Evolutionary conservation across 2,888 invertebrate genomes (phyloP), one percentile per base, ranked within the genome.

Genomic region (Chydorus sphaericus): DNA sequence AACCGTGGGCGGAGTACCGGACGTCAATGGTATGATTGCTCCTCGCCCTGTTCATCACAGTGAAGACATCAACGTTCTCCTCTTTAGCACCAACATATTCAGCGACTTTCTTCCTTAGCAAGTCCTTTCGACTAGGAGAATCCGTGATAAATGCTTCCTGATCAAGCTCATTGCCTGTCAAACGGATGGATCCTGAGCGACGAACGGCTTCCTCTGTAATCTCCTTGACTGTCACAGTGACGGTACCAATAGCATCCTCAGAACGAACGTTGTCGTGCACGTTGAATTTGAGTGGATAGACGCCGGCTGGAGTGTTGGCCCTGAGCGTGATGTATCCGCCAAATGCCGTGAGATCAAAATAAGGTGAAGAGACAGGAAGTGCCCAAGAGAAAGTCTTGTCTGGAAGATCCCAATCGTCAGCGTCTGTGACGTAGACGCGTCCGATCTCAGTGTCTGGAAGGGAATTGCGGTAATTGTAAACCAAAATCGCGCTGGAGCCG

Each of bases 331-430:
- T 88, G 81, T 86, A 85, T 2, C 94, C 94, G 57, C 79, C 77
- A 31, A 74, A 70, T 64, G 88, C 80, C 6, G 94, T 75, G 23
- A 77, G 76, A 64, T 80, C 77, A 4, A 61, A 60, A 0, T 78
- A 76, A 61, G 80, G 77, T n/a, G n/a, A n/a, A n/a, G n/a, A n/a
- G 6, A 65, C 62, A 29, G 66, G 64, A 16, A 69, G 69, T 3
- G 76, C 71, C 84, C 86, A 88, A 59, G 74, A 75, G 68, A 93
- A 98, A 14, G 76, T 71, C 71, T 98, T 98, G 70, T 97, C 93
- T 0, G 80, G 81, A 51, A 92, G 71, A 70, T 98, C 97, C 96
- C 96, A 97, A 68, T 97, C 97, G 66, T 98, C 98, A 0, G 81
- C 79, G 71, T 98, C 97, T 44, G 87, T 80, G 0, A 96, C 96